Evolutionary conservation across 1,140 invertebrate species (phyloP), one percentile per base, ranked within the genome.

Genomic region (Neuroterus valhalla): DNA sequence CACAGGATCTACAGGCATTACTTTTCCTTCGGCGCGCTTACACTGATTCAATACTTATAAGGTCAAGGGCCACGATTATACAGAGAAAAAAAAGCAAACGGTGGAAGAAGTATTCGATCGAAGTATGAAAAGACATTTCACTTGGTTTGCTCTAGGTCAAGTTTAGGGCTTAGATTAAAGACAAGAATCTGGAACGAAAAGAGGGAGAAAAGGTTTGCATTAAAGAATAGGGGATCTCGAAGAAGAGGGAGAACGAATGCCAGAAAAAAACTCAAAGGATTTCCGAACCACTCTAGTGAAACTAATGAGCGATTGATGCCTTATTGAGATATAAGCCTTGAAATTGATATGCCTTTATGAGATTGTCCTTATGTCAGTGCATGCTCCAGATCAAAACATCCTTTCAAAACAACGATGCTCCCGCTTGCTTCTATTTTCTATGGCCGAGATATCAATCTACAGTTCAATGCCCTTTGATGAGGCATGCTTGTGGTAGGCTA

Each of bases 221-320:
- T 69, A 72, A 66, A 52, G 68, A 62, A 31, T 66, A 23, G 66
- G 71, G 45, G 44, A 50, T 31, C 46, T 8, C 44, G 23, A 66
- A 62, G 31, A 71, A 73, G 73, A 74, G 50, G 72, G 68, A 68
- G 21, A 44, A 44, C 43, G 21, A 74, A 70, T 55, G 50, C 43
- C 42, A 67, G 26, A n/a, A 2, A 2, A 8, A n/a, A 8, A 23
- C 31, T 38, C 31, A 17, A 48, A 15, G 14, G 12, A 72, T 71
- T 75, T 74, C 72, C 21, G 72, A 81, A 66, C 72, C 55, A 74
- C 78, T 81, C 79, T 82, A 81, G 78, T 81, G 84, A 81, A 79
- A 82, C 82, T 87, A 87, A 86, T 82, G 84, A 86, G 74, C 80
- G 76, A 85, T 87, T 81, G 81, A 83, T 83, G 79, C 82, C 81